phyloP scores from a whole-genome alignment of 2,113 vertebrate genomes.

The chimpanzee (Pan troglodytes) region NHGRI_mPanTro3-v2.1_pri NC_072415.2:58026001-58026500 shows the following conservation, averaged over 20 bases:
- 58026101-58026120: neutral
- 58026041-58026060: neutral
- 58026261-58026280: neutral
- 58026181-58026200: neutral
- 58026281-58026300: neutral
- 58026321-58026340: neutral
- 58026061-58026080: neutral
- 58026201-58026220: neutral
- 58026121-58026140: neutral
- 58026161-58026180: neutral
- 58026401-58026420: neutral
- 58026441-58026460: neutral
- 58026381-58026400: neutral
- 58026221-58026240: neutral
- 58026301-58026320: neutral
- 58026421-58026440: neutral
- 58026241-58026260: neutral
- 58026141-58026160: neutral
- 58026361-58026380: neutral
- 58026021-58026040: neutral
- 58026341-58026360: neutral
- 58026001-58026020: neutral
- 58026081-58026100: neutral
- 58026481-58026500: neutral
- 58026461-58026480: neutral